Percentiles rank a stretch among this genome's conserved stretches.
phyloP scores from a whole-genome alignment of 2,113 vertebrate genomes.

The Pipra filicauda region DNA sequence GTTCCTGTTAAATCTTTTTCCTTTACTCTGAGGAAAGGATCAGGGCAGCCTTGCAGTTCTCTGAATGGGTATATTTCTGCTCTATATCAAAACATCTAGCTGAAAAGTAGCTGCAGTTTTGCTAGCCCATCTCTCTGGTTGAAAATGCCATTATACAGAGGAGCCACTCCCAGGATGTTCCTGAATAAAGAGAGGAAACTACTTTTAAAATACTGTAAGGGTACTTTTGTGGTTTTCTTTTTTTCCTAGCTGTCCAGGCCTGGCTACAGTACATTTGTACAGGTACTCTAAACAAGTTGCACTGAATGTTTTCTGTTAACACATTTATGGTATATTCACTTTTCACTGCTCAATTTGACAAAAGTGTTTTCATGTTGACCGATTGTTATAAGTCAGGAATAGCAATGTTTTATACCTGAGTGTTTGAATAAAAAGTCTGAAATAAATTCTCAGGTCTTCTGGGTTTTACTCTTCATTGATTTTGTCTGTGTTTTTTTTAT shows the following conservation, averaged over 20 bases:
- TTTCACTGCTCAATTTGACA: not conserved
- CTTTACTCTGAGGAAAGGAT: not conserved
- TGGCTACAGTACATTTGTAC: not conserved
- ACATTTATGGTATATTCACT: not conserved
- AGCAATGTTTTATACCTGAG: not conserved
- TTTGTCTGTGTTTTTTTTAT: not conserved
- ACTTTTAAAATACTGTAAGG: not conserved
- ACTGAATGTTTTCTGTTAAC: not conserved
- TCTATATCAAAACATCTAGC: not conserved
- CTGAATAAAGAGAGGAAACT: conserved; percentile 44
- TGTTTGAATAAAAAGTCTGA: not conserved
- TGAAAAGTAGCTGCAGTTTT: not conserved
- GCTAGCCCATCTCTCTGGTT: not conserved
- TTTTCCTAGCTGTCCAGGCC: not conserved
- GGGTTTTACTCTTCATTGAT: not conserved
- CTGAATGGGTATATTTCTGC: not conserved
- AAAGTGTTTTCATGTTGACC: not conserved
- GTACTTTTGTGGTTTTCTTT: not conserved
- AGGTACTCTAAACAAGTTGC: not conserved
- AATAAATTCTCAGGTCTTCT: not conserved
- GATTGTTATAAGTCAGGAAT: not conserved
- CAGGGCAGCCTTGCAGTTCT: not conserved
- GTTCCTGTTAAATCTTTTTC: not conserved
- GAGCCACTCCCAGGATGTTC: conserved; percentile 24
- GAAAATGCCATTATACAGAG: not conserved